Conservation (phyloP, 1,140 invertebrate genomes). For the Penaeus vannamei region DNA sequence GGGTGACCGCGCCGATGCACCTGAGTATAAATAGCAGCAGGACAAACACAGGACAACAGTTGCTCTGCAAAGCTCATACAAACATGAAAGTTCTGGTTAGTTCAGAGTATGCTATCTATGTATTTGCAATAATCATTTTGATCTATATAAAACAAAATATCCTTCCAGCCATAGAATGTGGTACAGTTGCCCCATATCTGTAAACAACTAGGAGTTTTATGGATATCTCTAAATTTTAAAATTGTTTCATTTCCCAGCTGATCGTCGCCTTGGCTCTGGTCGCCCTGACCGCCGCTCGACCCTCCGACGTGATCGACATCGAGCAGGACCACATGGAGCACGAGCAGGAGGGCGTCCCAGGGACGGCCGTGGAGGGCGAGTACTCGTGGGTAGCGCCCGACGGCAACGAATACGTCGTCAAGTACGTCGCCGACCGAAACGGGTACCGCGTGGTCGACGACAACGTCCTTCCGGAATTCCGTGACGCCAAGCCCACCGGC, state of each 20-base stretch:
- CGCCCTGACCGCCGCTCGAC: background rate
- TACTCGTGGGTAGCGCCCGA: slow-evolving; percentile 25
- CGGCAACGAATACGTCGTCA: background rate
- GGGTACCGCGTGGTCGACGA: background rate
- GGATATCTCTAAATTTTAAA: too few species aligned
- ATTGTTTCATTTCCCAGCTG: background rate
- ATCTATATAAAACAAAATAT: too few species aligned
- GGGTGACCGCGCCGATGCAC: too few species aligned
- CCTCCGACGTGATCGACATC: slow-evolving; percentile 5
- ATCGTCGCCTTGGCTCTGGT: background rate
- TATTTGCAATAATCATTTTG: too few species aligned
- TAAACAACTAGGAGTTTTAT: too few species aligned
- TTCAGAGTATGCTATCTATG: too few species aligned
- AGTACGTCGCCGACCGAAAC: background rate
- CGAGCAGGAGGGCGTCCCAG: slow-evolving; percentile 1
- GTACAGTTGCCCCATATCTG: too few species aligned
- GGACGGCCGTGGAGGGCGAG: slow-evolving; percentile 17
- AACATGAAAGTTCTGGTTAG: too few species aligned
- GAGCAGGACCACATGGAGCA: slow-evolving; percentile 18
- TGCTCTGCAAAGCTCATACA: too few species aligned
- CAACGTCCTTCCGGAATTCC: background rate
- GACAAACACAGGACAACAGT: too few species aligned
- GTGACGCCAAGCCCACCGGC: background rate
- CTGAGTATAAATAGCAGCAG: too few species aligned
- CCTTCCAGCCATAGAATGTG: too few species aligned